These are phyloP conservation scores for Temnothorax nylanderi DNA, from an alignment of 1,140 invertebrate species.

Conservation along the genomic window DNA sequence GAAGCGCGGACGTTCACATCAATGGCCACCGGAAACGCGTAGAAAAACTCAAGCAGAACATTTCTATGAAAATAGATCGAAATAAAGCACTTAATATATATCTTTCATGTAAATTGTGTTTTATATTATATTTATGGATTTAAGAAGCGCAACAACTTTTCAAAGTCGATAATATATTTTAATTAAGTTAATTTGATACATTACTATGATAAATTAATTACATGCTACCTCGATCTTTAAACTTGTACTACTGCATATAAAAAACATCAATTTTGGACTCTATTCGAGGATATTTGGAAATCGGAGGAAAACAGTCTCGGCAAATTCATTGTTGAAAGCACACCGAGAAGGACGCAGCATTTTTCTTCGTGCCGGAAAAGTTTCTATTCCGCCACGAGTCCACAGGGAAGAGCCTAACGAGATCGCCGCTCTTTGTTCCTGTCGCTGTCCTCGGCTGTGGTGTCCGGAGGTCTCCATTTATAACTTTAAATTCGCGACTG, in stretches of 20 bases:
- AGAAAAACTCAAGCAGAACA: too few species aligned
- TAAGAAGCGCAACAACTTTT: background rate
- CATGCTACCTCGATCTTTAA: background rate
- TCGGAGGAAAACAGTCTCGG: background rate
- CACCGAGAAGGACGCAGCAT: background rate
- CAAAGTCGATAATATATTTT: background rate
- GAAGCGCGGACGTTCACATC: background rate
- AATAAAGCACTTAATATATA: background rate
- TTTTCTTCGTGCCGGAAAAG: conserved; percentile 21
- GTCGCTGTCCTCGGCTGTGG: conserved; percentile 14
- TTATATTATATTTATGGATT: background rate
- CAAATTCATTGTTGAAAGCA: background rate
- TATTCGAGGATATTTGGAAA: background rate
- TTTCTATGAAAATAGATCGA: background rate
- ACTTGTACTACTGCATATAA: background rate
- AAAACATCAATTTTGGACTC: background rate
- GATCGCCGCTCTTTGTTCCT: conserved; percentile 39
- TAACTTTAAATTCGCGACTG: conserved; percentile 58
- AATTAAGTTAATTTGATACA: conserved; percentile 7
- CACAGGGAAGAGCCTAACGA: conserved; percentile 27
- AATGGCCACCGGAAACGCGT: background rate
- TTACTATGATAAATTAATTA: background rate
- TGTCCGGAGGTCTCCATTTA: conserved; percentile 38
- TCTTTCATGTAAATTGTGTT: background rate
- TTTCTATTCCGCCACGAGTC: conserved; percentile 16